Evolutionary conservation across 2,888 invertebrate genomes (phyloP).

Genomic region (Idaea aversata): DNA sequence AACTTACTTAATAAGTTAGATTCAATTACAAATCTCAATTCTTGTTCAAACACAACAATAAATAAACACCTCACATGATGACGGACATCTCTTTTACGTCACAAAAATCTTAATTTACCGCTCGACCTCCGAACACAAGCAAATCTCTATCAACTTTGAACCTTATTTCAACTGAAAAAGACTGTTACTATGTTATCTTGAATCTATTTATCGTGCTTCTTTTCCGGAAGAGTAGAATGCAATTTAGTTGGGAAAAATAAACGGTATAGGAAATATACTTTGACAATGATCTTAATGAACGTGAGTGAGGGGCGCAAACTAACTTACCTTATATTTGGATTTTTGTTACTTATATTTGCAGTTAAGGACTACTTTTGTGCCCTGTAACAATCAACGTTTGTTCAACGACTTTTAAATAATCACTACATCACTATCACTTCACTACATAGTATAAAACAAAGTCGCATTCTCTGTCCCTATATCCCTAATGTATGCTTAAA

Average conservation of each 20-base stretch:
- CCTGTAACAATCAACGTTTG: too few relatives aligned
- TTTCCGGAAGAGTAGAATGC: conserved; percentile 41
- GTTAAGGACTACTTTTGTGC: too few relatives aligned
- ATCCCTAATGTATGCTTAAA: too few relatives aligned
- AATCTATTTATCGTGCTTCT: conserved; percentile 32
- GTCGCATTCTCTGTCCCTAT: too few relatives aligned
- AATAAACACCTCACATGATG: conserved; percentile 16
- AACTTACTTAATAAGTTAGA: background rate
- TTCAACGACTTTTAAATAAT: too few relatives aligned
- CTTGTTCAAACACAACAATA: conserved; percentile 8
- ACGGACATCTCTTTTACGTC: conserved; percentile 20
- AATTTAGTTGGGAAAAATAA: conserved; percentile 45
- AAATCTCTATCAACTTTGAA: conserved; percentile 6
- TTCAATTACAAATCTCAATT: background rate
- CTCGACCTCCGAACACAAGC: conserved; percentile 17
- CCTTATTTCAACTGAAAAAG: conserved; percentile 16
- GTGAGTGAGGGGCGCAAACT: too few relatives aligned
- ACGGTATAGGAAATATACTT: conserved; percentile 15
- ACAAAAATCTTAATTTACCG: conserved; percentile 27
- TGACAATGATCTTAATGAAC: background rate
- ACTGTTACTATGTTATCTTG: conserved; percentile 17
- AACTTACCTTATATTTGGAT: too few relatives aligned
- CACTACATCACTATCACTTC: too few relatives aligned
- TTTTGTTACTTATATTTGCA: too few relatives aligned
- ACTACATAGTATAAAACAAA: too few relatives aligned